Base-by-base conservation (phyloP, 2,888 invertebrate genomes). In the Barypeithes pellucidus region DNA sequence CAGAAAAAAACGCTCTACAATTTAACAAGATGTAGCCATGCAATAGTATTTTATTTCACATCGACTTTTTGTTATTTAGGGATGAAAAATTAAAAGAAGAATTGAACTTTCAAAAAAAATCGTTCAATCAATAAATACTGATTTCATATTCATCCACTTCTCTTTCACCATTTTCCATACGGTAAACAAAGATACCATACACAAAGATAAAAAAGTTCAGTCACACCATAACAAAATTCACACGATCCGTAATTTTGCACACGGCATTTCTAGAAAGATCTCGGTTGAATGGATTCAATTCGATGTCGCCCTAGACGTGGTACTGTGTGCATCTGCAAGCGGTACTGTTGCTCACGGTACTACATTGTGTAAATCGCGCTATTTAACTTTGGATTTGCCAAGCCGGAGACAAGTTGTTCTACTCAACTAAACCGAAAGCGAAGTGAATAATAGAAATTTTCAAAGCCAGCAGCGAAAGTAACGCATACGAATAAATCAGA, bases 341-440 rank as follows among this genome's bases (percentile, higher is more conserved):
- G 65, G 18, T 16, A 39, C 60, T 24, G 20, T 63, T 73, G 73
- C 73, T 52, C 73, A 59, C 68, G 63, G 63, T 33, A 68, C 73
- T 47, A 73, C 63, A 36, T 45, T 20, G 43, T 45, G 43, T 41
- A 29, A 47, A 50, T 22, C 59, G 12, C 14, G 18, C 73, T 73
- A 73, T 73, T 73, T 73, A 73, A 73, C 67, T 72, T 65, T 73
- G 63, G 62, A 59, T 68, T 59, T 36, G 18, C 47, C 16, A 43
- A 47, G 50, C 47, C 33, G 2, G 11, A 22, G n/a, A 3, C 24
- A 52, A 24, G n/a, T 1, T 63, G 45, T 36, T 61, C 52, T 3
- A 22, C 33, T 20, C 22, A 24, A 67, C 29, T 62, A 14, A 52
- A 18, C 62, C 45, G 36, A 62, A 45, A 54, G 43, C 68, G 73